These are phyloP conservation scores for Ptilonorhynchus violaceus DNA, from an alignment of 2,113 vertebrate species.

Conservation along the genomic window DNA sequence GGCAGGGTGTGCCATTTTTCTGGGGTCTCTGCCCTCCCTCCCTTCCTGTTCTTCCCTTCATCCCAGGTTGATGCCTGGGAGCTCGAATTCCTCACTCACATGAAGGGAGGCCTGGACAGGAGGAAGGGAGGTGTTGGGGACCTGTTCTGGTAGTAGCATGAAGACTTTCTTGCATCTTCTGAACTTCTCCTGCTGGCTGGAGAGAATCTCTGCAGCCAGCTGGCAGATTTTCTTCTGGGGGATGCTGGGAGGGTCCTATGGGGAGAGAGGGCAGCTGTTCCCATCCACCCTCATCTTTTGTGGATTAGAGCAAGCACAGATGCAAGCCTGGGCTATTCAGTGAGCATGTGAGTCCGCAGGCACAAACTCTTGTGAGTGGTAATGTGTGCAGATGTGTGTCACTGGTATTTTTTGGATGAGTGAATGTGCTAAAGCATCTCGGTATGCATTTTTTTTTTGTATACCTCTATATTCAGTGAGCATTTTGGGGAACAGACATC, in stretches of 20 bases:
- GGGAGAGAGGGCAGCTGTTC: constrained; percentile 24
- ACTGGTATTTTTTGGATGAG: constrained; percentile 19
- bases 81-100: background rate
- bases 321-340: constrained; percentile 18
- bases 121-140: background rate
- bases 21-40: background rate
- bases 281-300: background rate
- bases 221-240: background rate
- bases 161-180: background rate
- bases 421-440: constrained; percentile 46
- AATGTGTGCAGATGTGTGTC: background rate
- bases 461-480: background rate
- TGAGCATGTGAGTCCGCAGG: background rate
- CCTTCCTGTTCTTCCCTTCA: background rate
- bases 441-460: background rate
- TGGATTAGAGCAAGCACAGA: constrained; percentile 6
- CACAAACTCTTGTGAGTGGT: background rate
- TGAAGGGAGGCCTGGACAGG: background rate
- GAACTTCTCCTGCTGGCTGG: background rate
- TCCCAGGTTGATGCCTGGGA: background rate
- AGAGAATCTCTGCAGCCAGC: background rate
- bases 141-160: background rate
- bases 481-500: background rate
- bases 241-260: background rate
- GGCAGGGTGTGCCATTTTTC: background rate